phyloP scores from a whole-genome alignment of 2,113 vertebrate genomes.

The Mobula hypostoma region DNA sequence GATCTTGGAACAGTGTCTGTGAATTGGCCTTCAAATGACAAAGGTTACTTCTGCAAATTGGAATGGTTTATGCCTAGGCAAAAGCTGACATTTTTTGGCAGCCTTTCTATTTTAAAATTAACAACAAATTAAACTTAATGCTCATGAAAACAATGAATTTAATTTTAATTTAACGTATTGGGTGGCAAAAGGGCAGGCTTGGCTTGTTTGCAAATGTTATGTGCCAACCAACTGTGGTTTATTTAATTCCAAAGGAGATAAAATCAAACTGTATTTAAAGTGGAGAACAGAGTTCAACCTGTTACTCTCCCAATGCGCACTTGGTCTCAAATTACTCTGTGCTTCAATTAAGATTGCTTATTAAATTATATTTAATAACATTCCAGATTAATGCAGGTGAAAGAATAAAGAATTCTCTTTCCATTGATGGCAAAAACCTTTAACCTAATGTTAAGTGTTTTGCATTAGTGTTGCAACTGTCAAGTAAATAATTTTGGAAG shows the following conservation, averaged over 20 bases:
- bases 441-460: background rate
- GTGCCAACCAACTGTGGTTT: background rate
- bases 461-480: background rate
- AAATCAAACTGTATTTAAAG: background rate
- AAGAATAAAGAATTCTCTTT: background rate
- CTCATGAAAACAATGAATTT: background rate
- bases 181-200: background rate
- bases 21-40: background rate
- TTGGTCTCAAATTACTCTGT: background rate
- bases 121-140: background rate
- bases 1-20: background rate
- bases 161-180: background rate
- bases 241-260: background rate
- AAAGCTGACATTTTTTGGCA: too few species aligned
- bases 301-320: background rate
- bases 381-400: background rate
- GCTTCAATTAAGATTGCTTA: background rate
- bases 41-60: background rate
- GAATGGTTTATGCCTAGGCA: too few species aligned
- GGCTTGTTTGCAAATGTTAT: background rate
- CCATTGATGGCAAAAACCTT: background rate
- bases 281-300: background rate
- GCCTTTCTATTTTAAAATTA: background rate
- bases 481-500: background rate
- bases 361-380: background rate